These are phyloP conservation scores for Protosalanx chinensis DNA, from an alignment of 2,797 vertebrate genomes.

Conservation along the genomic window DNA sequence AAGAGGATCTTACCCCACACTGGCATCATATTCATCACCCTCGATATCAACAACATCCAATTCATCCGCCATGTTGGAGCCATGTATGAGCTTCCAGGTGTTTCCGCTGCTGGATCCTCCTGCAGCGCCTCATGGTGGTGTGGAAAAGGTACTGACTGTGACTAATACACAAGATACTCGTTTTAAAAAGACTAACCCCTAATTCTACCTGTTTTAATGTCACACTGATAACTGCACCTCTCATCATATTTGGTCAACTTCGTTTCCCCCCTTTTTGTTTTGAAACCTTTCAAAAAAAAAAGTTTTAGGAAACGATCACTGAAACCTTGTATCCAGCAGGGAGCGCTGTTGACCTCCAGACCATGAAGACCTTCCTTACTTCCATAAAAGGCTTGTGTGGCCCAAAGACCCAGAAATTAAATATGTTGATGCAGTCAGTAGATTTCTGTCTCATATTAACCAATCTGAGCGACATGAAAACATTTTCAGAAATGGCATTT, in stretches of 20 bases:
- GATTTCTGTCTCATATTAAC: neutral
- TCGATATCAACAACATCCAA: conserved; percentile 76
- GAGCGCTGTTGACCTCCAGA: no score
- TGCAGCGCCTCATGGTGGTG: conserved; percentile 53
- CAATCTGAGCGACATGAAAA: neutral
- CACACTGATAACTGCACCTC: neutral
- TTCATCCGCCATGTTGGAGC: conserved; percentile 76
- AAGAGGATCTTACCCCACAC: conserved; percentile 47
- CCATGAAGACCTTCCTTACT: neutral
- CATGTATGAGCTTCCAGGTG: conserved; percentile 23
- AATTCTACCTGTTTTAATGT: neutral
- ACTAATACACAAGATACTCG: neutral
- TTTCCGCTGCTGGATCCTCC: neutral
- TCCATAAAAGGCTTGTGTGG: neutral
- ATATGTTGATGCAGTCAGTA: neutral
- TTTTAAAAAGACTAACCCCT: neutral
- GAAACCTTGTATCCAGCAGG: neutral
- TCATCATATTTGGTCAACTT: no score
- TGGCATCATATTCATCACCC: conserved; percentile 67
- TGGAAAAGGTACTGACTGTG: neutral
- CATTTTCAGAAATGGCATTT: neutral
- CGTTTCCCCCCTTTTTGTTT: no score
- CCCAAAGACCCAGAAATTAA: neutral
- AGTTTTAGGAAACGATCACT: neutral
- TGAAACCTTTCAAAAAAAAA: neutral